These are phyloP conservation scores for Eulemur coronatus DNA, from an alignment of 2,797 vertebrate genomes.

Conservation along the genomic window DNA sequence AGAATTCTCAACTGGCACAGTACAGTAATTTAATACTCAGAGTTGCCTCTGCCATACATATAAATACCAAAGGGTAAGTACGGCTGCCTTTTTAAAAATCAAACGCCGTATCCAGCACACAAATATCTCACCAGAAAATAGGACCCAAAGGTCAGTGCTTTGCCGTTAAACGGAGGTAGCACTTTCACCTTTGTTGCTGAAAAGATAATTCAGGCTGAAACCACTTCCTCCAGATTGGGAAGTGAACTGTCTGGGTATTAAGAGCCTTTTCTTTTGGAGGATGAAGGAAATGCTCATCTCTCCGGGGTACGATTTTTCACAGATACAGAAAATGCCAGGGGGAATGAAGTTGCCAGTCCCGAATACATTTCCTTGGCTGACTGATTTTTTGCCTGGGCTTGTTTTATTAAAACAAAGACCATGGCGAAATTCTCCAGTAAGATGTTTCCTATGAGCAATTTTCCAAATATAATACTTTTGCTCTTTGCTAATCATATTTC, in stretches of 20 bases:
- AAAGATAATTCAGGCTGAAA: constrained; percentile 47
- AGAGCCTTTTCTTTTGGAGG: neutral
- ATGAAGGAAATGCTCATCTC: constrained; percentile 43
- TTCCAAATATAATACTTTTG: constrained; percentile 47
- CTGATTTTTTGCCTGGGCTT: constrained; percentile 20
- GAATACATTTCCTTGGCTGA: neutral
- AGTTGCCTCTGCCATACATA: constrained; percentile 57
- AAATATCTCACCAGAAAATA: constrained; percentile 78
- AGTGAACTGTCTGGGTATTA: constrained; percentile 2
- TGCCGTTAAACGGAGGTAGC: constrained; percentile 47
- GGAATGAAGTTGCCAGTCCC: constrained; percentile 22
- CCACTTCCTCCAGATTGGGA: constrained; percentile 41
- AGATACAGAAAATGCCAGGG: constrained; percentile 1
- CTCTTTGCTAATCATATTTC: constrained; percentile 59
- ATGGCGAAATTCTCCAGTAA: neutral
- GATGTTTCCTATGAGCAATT: constrained; percentile 36
- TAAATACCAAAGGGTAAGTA: constrained; percentile 69
- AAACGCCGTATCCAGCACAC: constrained; percentile 61
- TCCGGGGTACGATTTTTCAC: constrained; percentile 62
- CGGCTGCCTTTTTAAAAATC: constrained; percentile 67
- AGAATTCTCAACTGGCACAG: constrained; percentile 57
- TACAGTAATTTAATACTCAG: constrained; percentile 60
- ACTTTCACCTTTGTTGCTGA: neutral
- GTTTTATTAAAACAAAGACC: constrained; percentile 48
- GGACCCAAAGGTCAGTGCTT: constrained; percentile 65